Evolutionary conservation across 2,888 invertebrate species (phyloP).

Genomic region (Apamea anceps): DNA sequence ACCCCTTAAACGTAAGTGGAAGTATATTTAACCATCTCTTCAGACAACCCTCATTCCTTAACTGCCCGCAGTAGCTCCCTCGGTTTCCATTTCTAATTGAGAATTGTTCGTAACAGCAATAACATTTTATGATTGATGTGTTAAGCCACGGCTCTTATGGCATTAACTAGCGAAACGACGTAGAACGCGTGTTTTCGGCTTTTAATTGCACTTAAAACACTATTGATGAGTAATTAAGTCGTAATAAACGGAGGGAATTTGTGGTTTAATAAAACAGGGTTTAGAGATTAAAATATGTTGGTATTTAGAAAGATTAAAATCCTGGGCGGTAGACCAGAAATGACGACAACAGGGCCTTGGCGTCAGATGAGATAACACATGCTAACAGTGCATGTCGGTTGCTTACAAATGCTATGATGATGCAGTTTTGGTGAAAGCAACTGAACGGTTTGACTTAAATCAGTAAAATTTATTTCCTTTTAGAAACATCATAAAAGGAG

Average conservation of each 20-base stretch:
- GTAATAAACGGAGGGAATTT: conserved; percentile 57
- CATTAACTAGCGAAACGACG: conserved; percentile 76
- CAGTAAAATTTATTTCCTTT: conserved; percentile 29
- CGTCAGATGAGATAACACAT: conserved; percentile 31
- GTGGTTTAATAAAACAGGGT: conserved; percentile 51
- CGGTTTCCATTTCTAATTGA: conserved; percentile 75
- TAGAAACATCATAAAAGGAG: conserved; percentile 43
- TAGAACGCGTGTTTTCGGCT: conserved; percentile 76
- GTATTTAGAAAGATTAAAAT: conserved; percentile 14
- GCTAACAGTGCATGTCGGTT: conserved; percentile 49
- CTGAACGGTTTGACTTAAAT: conserved; percentile 40
- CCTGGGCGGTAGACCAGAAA: conserved; percentile 22
- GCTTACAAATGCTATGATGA: conserved; percentile 34
- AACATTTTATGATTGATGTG: conserved; percentile 84
- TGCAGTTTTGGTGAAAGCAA: conserved; percentile 48
- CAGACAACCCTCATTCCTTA: conserved; percentile 29
- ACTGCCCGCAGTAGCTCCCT: conserved; percentile 43
- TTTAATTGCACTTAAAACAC: conserved; percentile 79
- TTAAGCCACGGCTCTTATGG: conserved; percentile 75
- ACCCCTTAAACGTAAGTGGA: not conserved
- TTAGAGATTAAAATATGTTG: conserved; percentile 31
- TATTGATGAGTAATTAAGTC: conserved; percentile 66
- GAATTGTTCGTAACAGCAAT: conserved; percentile 75
- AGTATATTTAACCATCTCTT: conserved; percentile 10
- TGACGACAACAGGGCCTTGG: conserved; percentile 44